phyloP scores from a whole-genome alignment of 64 coral and sea anemone genomes.

The Montipora sp. region DNA sequence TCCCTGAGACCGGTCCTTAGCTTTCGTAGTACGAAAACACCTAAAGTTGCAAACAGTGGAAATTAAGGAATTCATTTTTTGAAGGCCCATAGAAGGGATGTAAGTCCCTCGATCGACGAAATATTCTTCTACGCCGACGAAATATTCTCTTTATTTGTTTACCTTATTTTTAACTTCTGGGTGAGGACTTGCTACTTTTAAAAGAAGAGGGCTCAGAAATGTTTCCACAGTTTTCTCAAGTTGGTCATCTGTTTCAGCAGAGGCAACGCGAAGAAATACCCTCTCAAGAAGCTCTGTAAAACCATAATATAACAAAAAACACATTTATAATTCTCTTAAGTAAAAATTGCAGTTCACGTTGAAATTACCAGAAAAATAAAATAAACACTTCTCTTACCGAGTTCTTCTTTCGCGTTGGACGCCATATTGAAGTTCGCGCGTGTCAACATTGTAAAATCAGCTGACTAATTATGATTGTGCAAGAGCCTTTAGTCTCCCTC shows the following conservation, averaged over 20 bases:
- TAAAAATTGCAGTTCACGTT: background rate
- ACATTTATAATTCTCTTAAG: background rate
- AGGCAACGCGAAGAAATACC: conserved; percentile 90
- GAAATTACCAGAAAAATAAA: background rate
- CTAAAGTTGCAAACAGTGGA: no score
- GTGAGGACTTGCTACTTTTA: conserved; percentile 91
- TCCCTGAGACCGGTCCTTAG: no score
- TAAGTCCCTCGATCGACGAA: no score
- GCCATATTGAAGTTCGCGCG: conserved; percentile 68
- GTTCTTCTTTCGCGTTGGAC: conserved; percentile 74
- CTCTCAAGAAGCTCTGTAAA: conserved; percentile 88
- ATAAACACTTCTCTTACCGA: conserved; percentile 35
- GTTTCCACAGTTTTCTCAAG: conserved; percentile 81
- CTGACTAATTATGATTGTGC: conserved; percentile 38
- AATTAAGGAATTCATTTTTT: no score
- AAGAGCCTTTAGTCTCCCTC: background rate
- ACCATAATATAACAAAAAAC: background rate
- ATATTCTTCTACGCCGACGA: background rate
- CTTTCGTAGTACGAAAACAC: no score
- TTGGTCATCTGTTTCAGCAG: conserved; percentile 88
- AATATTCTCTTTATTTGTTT: background rate
- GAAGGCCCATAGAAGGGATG: no score
- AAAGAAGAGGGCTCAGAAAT: conserved; percentile 84
- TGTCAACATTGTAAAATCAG: conserved; percentile 15
- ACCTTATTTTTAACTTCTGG: conserved; percentile 93